Conservation (phyloP, 2,888 invertebrate species). For the Cryptops parisi region DNA sequence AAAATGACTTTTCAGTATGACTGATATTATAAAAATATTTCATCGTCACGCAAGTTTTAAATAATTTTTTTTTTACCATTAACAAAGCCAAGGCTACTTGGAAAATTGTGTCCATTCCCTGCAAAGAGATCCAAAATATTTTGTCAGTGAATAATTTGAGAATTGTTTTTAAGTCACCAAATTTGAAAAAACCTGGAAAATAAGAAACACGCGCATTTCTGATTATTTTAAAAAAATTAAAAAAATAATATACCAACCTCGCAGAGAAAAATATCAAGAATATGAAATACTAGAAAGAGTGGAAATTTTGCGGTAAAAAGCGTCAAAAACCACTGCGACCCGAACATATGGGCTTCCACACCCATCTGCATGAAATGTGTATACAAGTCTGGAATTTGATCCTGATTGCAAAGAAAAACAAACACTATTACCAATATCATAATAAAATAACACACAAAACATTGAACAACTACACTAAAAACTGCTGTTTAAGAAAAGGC, state of each 20-base stretch:
- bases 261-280: slow-evolving; percentile 81
- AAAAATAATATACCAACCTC: slow-evolving; percentile 30
- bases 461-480: too few species aligned
- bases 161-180: too few species aligned
- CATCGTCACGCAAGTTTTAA: too few species aligned
- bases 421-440: neutral
- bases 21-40: too few species aligned
- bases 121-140: slow-evolving; percentile 34
- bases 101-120: slow-evolving; percentile 89
- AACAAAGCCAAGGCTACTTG: slow-evolving; percentile 90
- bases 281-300: slow-evolving; percentile 88
- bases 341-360: slow-evolving; percentile 97
- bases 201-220: too few species aligned
- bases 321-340: slow-evolving; percentile 98
- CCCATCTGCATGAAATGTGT: slow-evolving; percentile 47
- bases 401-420: slow-evolving; percentile 25
- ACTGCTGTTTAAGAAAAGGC: too few species aligned
- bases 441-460: too few species aligned
- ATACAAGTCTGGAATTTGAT: slow-evolving; percentile 36
- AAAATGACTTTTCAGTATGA: too few species aligned
- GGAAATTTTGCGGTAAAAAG: slow-evolving; percentile 99
- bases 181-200: too few species aligned
- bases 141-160: too few species aligned
- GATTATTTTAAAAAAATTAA: neutral
- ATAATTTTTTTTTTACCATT: slow-evolving; percentile 43